A percentile compares a stretch with the other conserved stretches of the same genome.
phyloP scores from a whole-genome alignment of 2,888 invertebrate species.

The Troides oblongomaculatus region DNA sequence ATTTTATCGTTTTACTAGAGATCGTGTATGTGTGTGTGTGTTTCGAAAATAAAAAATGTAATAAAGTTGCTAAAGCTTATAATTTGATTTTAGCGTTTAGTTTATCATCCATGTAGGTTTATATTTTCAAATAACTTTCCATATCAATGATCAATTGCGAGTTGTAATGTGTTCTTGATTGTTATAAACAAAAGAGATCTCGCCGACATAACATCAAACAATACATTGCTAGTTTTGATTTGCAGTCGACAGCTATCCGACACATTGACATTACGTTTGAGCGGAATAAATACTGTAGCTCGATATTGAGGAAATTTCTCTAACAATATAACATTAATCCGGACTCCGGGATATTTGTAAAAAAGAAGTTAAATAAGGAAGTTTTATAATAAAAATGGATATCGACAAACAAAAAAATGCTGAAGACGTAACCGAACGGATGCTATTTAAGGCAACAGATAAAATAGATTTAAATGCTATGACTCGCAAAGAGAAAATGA shows the following conservation, averaged over 20 bases:
- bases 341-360: no score
- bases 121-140: neutral
- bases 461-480: constrained; percentile 52
- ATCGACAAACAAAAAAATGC: constrained; percentile 35
- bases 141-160: constrained; percentile 30
- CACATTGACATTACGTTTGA: constrained; percentile 44
- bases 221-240: constrained; percentile 51
- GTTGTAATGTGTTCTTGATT: constrained; percentile 60
- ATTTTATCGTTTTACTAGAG: constrained; percentile 17
- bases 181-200: constrained; percentile 70
- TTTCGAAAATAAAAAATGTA: constrained; percentile 25
- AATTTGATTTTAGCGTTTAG: constrained; percentile 5
- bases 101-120: neutral
- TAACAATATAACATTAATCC: neutral
- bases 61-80: constrained; percentile 17
- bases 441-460: constrained; percentile 53
- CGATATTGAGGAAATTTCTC: constrained; percentile 9
- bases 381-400: constrained; percentile 43
- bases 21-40: constrained; percentile 11
- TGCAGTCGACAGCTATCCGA: constrained; percentile 43
- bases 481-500: constrained; percentile 68
- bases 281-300: constrained; percentile 31
- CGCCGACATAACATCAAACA: constrained; percentile 60
- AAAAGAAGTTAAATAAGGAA: neutral
- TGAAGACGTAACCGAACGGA: constrained; percentile 49